Evolutionary conservation across 2,113 vertebrate genomes (phyloP).

Genomic region (Strigops habroptila): DNA sequence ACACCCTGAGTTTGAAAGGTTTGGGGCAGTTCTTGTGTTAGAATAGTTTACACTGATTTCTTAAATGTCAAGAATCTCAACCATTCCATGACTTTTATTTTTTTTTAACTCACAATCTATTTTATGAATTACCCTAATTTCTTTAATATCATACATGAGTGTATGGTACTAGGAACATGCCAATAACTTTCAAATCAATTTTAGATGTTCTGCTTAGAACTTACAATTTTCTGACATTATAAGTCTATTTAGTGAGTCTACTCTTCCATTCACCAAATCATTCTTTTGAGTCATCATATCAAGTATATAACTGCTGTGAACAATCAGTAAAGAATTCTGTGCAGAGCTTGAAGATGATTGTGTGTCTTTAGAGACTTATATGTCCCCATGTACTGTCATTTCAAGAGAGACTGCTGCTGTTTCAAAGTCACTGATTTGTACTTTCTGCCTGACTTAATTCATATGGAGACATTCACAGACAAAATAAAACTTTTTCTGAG

Average conservation of each 20-base stretch:
- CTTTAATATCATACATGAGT: not conserved
- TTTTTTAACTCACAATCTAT: not conserved
- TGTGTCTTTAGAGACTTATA: not conserved
- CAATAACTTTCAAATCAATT: not conserved
- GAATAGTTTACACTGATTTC: not conserved
- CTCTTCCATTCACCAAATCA: not conserved
- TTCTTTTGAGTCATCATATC: not conserved
- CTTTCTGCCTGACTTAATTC: not conserved
- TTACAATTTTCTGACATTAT: not conserved
- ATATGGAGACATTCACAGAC: not conserved
- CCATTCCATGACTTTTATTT: not conserved
- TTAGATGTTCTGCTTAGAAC: not conserved
- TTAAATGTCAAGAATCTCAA: not conserved
- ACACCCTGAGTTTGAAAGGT: not conserved
- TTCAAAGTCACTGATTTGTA: slow-evolving; percentile 31
- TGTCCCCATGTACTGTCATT: not conserved
- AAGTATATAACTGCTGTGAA: not conserved
- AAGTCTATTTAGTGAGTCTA: not conserved
- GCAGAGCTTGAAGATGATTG: not conserved
- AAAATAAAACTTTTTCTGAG: not conserved
- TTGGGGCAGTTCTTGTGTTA: not conserved
- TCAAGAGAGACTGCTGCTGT: not conserved
- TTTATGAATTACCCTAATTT: not conserved
- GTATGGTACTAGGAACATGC: not conserved
- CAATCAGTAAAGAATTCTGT: not conserved